Evolutionary conservation across 2,888 invertebrate genomes (phyloP), one percentile per base, ranked within the genome.

Genomic region (Trileptium ribeirensis): DNA sequence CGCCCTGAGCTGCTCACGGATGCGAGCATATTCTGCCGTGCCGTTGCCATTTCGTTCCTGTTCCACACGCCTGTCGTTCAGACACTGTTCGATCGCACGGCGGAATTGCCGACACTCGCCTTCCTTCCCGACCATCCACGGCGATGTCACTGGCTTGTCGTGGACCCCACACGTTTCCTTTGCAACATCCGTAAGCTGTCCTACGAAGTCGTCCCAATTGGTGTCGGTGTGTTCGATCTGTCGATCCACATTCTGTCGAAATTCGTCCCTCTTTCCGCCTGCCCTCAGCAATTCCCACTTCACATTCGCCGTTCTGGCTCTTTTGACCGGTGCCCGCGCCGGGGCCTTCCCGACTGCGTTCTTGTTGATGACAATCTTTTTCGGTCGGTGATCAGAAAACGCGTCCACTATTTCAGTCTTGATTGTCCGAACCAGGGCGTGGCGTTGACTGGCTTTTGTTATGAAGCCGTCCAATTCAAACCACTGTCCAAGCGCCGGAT

Each of bases 391-490:
- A 36, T 70, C 70, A 31, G 70, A 70, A 36, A 70, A 31, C 3
- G 8, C 8, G 36, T 70, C 70, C 19, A 70, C 70, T 8, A 15
- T 8, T 70, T 70, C 70, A 33, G 70, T 70, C 33, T 70, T 70
- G 3, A 70, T 31, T 19, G 70, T 15, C 33, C 33, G 3, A 29
- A 70, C 70, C 36, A 70, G 15, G 70, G 19, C 33, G 36, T 70
- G 70, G 3, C 70, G 15, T 36, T 70, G 70, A 29, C 33, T n/a
- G 33, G 70, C n/a, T 8, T 31, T 8, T 15, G 3, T 15, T n/a
- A 70, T 8, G 36, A 70, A 70, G 36, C 70, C 70, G 36, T 70
- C 70, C 70, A 70, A 70, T 31, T 70, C 36, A 31, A 70, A 70
- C 70, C 70, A 70, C 3, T n/a, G 70, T 70, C n/a, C n/a, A 8